Conservation (phyloP, 2,797 vertebrate genomes). For the Oryzias sinensis region DNA sequence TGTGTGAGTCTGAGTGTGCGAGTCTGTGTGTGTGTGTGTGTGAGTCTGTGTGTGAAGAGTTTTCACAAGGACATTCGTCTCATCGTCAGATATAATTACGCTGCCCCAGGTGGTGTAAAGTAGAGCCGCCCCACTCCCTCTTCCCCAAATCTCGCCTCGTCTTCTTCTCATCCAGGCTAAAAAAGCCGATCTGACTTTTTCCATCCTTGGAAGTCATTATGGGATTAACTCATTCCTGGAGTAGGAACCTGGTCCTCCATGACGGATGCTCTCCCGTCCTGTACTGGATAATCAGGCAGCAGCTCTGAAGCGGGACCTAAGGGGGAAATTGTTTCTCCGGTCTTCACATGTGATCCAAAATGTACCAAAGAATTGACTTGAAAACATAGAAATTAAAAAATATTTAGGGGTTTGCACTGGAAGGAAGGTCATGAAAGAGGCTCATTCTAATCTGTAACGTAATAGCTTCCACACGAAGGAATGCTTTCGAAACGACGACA, state of each 20-base stretch:
- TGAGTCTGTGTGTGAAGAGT: slow-evolving; percentile 27
- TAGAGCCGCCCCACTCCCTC: slow-evolving; percentile 33
- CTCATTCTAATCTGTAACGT: slow-evolving; percentile 45
- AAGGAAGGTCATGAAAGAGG: slow-evolving; percentile 23
- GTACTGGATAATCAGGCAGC: slow-evolving; percentile 44
- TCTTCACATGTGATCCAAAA: slow-evolving; percentile 48
- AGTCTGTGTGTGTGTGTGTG: slow-evolving; percentile 13
- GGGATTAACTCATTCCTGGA: slow-evolving; percentile 69
- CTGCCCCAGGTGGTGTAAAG: slow-evolving; percentile 45
- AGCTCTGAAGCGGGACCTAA: slow-evolving; percentile 44
- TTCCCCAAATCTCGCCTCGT: slow-evolving; percentile 21
- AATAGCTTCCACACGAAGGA: slow-evolving; percentile 31
- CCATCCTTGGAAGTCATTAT: slow-evolving; percentile 66
- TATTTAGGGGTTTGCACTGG: slow-evolving; percentile 12
- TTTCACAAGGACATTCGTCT: slow-evolving; percentile 72
- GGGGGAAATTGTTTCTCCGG: slow-evolving; percentile 50
- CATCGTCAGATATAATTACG: slow-evolving; percentile 72
- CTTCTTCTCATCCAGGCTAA: slow-evolving; percentile 32
- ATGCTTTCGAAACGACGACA: slow-evolving; percentile 42
- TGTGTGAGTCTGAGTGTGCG: background rate
- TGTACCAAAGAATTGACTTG: slow-evolving; percentile 21
- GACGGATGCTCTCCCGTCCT: slow-evolving; percentile 23
- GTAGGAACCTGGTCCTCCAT: slow-evolving; percentile 44
- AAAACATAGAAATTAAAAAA: background rate
- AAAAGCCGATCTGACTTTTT: slow-evolving; percentile 51